Evolutionary conservation across 2,113 vertebrate species (phyloP), one percentile per base, ranked within the genome.

Genomic region (Toxotes chatareus): DNA sequence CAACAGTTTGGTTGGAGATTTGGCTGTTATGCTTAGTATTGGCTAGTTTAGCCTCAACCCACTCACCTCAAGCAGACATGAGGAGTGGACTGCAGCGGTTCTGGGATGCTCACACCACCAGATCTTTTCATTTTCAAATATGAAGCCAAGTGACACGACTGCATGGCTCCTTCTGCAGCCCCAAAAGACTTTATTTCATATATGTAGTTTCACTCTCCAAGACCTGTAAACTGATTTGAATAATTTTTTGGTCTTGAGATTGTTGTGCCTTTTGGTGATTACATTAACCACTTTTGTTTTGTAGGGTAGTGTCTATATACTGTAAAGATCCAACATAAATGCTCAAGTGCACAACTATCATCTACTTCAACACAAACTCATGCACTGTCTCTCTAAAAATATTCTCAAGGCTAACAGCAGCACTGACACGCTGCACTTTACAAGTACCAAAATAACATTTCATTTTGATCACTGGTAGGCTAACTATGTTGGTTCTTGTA

Each of bases 101-200:
- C 27, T 57, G 19, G 23, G 12, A 44, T 65, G 10, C 3, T 32
- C 47, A 17, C 5, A 10, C 16, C 23, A 57, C 38, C 46, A 53
- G 8, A 19, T 73, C 9, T 73, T 62, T 5, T 34, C 5, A 13
- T 59, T 59, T 21, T 46, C 10, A 73, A 42, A 44, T 8, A 40
- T 59, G 36, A n/a, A 34, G n/a, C 40, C 27, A 73, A 65, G 38
- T 66, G 40, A 57, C 62, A 44, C 40, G 21, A 53, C 32, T 74
- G 46, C 2, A 3, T 5, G 21, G 49, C 49, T 49, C 47, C 47
- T 14, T 49, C 16, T 49, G 47, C 13, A 49, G 47, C 17, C 47
- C 19, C 16, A 49, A 49, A 31, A 27, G 3, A 5, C 44, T 12
- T 56, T 27, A 23, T 27, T 56, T 13, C 23, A 27, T 23, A 56